phyloP scores from a whole-genome alignment of 2,797 vertebrate genomes.

The Setipinna tenuifilis region DNA sequence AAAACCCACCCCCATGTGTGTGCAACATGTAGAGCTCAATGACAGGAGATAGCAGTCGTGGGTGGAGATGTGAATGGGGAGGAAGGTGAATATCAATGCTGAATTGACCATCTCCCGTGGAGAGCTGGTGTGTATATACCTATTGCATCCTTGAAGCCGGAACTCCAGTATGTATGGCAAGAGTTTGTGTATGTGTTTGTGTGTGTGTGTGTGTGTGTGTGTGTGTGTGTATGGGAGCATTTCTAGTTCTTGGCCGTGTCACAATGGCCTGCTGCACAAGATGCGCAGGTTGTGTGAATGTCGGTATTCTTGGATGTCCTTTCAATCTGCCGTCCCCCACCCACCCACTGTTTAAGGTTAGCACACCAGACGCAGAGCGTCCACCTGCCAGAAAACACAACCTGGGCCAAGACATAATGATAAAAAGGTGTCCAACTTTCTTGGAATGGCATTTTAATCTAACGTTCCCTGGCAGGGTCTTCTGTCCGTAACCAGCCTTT shows the following conservation, averaged over 20 bases:
- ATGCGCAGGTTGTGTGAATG: too few species aligned
- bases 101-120: too few species aligned
- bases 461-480: neutral
- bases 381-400: neutral
- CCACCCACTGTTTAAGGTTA: neutral
- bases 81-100: too few species aligned
- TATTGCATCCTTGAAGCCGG: neutral
- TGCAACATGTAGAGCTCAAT: neutral
- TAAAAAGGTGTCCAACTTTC: neutral
- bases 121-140: neutral
- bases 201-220: neutral
- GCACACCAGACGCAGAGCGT: neutral
- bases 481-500: neutral
- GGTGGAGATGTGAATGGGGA: too few species aligned
- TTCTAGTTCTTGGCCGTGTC: too few species aligned
- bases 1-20: neutral
- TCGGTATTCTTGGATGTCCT: too few species aligned
- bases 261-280: too few species aligned
- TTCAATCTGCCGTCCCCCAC: too few species aligned
- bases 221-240: too few species aligned
- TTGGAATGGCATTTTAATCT: neutral
- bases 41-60: too few species aligned
- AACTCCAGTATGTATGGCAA: neutral
- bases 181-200: conserved; percentile 36
- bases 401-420: neutral